Evolutionary conservation across 1,140 invertebrate species (phyloP).

Genomic region (Zophobas atratus): DNA sequence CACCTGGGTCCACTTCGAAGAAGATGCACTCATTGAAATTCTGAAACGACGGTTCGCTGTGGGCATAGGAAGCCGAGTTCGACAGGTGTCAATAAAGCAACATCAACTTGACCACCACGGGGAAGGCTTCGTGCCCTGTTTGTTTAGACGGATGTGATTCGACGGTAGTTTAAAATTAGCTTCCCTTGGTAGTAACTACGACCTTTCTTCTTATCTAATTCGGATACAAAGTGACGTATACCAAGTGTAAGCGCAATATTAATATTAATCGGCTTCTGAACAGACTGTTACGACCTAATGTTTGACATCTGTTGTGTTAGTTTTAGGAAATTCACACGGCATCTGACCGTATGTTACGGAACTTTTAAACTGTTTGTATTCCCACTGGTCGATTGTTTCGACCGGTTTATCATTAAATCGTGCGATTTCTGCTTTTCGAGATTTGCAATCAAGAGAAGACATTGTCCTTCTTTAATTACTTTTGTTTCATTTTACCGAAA

Average conservation of each 20-base stretch:
- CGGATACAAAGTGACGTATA: conserved; percentile 21
- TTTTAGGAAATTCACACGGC: conserved; percentile 37
- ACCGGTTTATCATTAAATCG: conserved; percentile 16
- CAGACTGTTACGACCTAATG: conserved; percentile 19
- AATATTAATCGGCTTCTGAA: conserved; percentile 34
- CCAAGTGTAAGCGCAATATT: conserved; percentile 21
- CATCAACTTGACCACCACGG: not conserved
- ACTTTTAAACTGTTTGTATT: conserved; percentile 17
- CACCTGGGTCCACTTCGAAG: conserved; percentile 7
- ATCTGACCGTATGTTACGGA: conserved; percentile 14
- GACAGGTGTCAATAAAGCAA: not conserved
- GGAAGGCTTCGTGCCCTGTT: not conserved
- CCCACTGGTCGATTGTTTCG: conserved; percentile 18
- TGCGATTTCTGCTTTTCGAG: not conserved
- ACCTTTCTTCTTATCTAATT: conserved; percentile 1
- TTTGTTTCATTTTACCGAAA: not conserved
- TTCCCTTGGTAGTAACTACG: conserved; percentile 18
- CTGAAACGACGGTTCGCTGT: not conserved
- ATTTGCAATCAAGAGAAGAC: not conserved
- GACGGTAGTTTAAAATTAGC: conserved; percentile 32
- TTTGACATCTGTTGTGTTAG: conserved; percentile 40
- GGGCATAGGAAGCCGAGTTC: not conserved
- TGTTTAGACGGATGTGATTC: not conserved
- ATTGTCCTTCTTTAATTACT: not conserved
- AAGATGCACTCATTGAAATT: not conserved